phyloP scores from a whole-genome alignment of 2,888 invertebrate genomes.

The Perdita meconis region DNA sequence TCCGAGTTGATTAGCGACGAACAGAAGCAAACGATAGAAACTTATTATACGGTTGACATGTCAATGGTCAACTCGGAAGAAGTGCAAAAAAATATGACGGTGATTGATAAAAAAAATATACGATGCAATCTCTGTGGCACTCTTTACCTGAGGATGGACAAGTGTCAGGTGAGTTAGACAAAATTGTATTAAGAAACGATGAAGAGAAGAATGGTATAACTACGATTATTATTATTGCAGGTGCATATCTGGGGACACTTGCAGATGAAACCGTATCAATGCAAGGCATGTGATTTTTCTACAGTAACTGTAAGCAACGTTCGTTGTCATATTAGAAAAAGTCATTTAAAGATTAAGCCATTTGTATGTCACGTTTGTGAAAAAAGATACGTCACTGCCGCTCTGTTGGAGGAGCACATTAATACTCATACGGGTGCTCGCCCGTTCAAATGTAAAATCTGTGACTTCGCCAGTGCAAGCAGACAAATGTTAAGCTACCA shows the following conservation, averaged over 20 bases:
- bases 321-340: slow-evolving; percentile 78
- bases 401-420: slow-evolving; percentile 76
- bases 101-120: slow-evolving; percentile 70
- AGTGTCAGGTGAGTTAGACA: slow-evolving; percentile 70
- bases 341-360: slow-evolving; percentile 79
- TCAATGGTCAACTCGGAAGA: slow-evolving; percentile 67
- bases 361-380: slow-evolving; percentile 74
- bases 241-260: slow-evolving; percentile 79
- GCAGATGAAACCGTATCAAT: slow-evolving; percentile 78
- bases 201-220: background rate
- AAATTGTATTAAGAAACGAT: background rate
- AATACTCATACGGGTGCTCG: slow-evolving; percentile 77
- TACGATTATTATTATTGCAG: slow-evolving; percentile 44
- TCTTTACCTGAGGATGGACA: slow-evolving; percentile 74
- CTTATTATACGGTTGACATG: slow-evolving; percentile 74
- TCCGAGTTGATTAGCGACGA: slow-evolving; percentile 77
- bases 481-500: slow-evolving; percentile 77
- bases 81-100: slow-evolving; percentile 68
- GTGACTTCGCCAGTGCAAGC: slow-evolving; percentile 74
- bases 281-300: slow-evolving; percentile 75
- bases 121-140: slow-evolving; percentile 74
- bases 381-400: slow-evolving; percentile 74
- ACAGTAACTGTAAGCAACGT: slow-evolving; percentile 79
- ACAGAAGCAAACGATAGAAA: slow-evolving; percentile 75
- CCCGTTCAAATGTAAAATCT: slow-evolving; percentile 74